phyloP scores from a whole-genome alignment of 2,113 vertebrate species.

The Bucco capensis region DNA sequence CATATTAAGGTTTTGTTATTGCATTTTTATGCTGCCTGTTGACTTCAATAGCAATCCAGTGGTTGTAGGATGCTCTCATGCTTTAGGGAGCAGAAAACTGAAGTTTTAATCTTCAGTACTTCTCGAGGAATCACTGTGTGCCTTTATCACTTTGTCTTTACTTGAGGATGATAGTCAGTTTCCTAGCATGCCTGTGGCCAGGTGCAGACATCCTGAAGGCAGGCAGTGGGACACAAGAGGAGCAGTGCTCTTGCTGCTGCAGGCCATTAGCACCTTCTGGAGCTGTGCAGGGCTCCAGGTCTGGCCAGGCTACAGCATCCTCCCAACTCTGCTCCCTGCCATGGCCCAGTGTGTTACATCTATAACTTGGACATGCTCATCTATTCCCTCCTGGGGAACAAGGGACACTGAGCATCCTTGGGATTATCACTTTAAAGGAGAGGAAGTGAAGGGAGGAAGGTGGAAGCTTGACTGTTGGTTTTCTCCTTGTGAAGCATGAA shows the following conservation, averaged over 20 bases:
- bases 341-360: accelerated
- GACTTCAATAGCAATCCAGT: background rate
- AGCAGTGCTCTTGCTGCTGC: background rate
- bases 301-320: background rate
- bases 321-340: background rate
- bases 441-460: background rate
- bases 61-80: background rate
- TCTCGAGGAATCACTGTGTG: background rate
- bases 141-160: background rate
- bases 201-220: background rate
- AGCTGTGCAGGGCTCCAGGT: background rate
- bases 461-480: background rate
- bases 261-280: background rate
- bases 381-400: background rate
- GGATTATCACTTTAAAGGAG: background rate
- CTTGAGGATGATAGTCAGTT: background rate
- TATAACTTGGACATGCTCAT: background rate
- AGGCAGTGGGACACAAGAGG: background rate
- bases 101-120: background rate
- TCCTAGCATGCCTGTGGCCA: background rate
- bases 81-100: background rate
- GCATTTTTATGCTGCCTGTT: background rate
- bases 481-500: background rate
- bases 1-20: background rate
- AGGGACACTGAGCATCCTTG: background rate